Evolutionary conservation across 2,113 vertebrate species (phyloP), one percentile per base, ranked within the genome.

Genomic region (Centropristis striata): DNA sequence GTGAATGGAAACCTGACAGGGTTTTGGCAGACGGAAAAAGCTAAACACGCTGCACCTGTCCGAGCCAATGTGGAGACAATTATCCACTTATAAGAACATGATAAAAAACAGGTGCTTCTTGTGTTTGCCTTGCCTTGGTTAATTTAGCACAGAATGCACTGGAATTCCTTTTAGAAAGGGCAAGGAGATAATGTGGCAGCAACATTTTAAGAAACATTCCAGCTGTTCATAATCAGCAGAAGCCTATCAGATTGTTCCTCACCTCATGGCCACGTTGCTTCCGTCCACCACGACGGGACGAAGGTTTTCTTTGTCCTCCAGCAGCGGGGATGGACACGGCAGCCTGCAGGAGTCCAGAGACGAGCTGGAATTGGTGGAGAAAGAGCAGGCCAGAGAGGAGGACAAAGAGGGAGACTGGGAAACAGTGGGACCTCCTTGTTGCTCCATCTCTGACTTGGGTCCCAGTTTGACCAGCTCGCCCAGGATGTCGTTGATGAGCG

Each of bases 191-290:
- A 32, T 6, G 6, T 6, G 32, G 32, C 32, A 32, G 32, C 3
- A 32, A 4, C 32, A 32, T 32, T 6, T n/a, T n/a, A n/a, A n/a
- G 14, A 49, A 50, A 60, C 25, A n/a, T n/a, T n/a, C n/a, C n/a
- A n/a, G n/a, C 8, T 36, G 16, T 23, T 20, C 32, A 32, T 3
- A 32, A 32, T 32, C 32, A 32, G 32, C 3, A 3, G 32, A 32
- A 32, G n/a, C n/a, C n/a, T n/a, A n/a, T n/a, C n/a, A n/a, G n/a
- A n/a, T n/a, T n/a, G 18, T 11, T 81, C 32, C 71, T 92, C 87
- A 98, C 98, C 98, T 99, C 98, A 99, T 99, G 65, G 98, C 98
- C 84, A 99, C 97, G 14, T 99, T 99, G 93, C 98, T 99, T 81
- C 98, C 98, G 60, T 99, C 98, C 67, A 99, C 95, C 71, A 99